A percentile compares a stretch with the other conserved stretches of the same genome.
phyloP scores from a whole-genome alignment of 2,113 vertebrate species.

The Petrocephalus microphthalmus region DNA sequence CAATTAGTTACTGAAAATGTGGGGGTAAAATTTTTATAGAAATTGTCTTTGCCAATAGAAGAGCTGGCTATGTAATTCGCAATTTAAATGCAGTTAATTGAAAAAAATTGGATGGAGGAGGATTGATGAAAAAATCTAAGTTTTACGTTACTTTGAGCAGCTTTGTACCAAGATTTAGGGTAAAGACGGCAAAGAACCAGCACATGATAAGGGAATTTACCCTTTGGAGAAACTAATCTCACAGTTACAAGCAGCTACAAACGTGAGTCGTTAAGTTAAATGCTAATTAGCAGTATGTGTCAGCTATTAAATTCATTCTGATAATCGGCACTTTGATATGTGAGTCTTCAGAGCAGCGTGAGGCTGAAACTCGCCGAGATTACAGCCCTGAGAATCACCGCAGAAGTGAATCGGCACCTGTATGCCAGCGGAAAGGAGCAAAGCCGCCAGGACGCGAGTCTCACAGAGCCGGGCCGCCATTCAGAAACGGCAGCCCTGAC shows the following conservation, averaged over 20 bases:
- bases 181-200: background rate
- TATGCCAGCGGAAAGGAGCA: background rate
- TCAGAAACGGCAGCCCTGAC: background rate
- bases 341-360: background rate
- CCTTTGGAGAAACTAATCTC: background rate
- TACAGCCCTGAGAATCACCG: background rate
- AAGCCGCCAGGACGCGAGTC: no score
- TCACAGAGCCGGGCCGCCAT: background rate
- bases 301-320: background rate
- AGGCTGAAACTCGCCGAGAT: no score
- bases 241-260: no score
- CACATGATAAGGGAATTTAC: background rate
- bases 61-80: background rate
- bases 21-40: no score
- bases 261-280: background rate
- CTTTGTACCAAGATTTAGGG: background rate
- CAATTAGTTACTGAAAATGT: no score
- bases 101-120: background rate
- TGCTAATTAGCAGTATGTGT: background rate
- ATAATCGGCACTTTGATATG: background rate
- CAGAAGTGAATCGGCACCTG: no score
- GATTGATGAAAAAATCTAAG: background rate
- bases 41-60: background rate
- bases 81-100: background rate
- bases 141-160: background rate